Conservation (phyloP, 2,113 vertebrate genomes). For the Rattus rattus region DNA sequence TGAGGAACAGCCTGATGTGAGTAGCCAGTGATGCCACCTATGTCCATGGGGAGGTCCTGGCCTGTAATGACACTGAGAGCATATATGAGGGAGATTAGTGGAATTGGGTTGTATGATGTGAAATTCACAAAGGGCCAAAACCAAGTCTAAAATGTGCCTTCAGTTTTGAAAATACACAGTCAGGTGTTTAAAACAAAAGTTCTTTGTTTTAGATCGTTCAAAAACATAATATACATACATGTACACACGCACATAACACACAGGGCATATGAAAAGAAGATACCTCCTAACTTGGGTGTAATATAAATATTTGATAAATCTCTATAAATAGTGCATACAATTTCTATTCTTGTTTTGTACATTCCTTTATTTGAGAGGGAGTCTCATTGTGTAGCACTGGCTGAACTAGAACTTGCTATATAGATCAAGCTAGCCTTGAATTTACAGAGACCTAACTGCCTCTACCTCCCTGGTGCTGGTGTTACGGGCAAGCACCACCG, state of each 20-base stretch:
- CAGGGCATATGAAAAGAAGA: neutral
- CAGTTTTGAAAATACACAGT: neutral
- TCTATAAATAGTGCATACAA: neutral
- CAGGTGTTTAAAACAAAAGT: neutral
- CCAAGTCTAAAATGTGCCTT: no score
- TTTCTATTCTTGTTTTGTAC: neutral
- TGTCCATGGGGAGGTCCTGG: no score
- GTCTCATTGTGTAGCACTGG: neutral
- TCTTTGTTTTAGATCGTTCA: neutral
- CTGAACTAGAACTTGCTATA: neutral
- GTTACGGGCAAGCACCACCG: neutral
- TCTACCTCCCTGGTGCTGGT: neutral
- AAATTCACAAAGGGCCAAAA: no score
- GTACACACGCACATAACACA: neutral
- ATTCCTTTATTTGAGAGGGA: neutral
- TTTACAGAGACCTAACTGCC: neutral
- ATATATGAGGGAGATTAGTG: no score
- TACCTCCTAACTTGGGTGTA: neutral
- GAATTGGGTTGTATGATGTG: no score
- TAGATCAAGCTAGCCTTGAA: neutral
- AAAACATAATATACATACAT: neutral
- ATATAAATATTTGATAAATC: neutral
- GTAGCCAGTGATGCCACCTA: no score
- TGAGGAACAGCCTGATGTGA: no score
- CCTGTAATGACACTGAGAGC: no score